A percentile compares a stretch with the other conserved stretches of the same genome.
phyloP scores from a whole-genome alignment of 2,888 invertebrate genomes.

The Caenorhabditis becei region DNA sequence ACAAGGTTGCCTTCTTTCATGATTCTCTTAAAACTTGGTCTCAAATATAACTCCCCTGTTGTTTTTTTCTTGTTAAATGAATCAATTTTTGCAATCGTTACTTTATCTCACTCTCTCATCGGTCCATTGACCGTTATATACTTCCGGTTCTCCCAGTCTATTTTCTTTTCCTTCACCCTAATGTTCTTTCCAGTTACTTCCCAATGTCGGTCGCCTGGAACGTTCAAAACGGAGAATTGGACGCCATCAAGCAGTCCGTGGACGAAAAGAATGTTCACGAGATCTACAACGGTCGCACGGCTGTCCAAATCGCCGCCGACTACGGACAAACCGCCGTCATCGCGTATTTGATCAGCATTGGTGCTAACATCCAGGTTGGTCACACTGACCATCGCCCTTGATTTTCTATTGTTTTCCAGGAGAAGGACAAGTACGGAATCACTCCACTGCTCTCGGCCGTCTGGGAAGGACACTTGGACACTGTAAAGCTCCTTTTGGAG shows the following conservation, averaged over 20 bases:
- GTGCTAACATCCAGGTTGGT: slow-evolving; percentile 93
- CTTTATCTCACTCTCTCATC: not conserved
- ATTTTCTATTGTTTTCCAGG: slow-evolving; percentile 85
- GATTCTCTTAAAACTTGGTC: no score
- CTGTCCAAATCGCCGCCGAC: slow-evolving; percentile 94
- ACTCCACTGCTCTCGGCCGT: slow-evolving; percentile 94
- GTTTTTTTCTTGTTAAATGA: no score
- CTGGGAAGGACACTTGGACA: slow-evolving; percentile 95
- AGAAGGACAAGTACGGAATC: slow-evolving; percentile 94
- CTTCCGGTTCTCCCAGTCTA: not conserved
- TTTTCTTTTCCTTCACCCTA: not conserved
- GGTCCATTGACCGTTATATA: not conserved
- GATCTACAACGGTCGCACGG: slow-evolving; percentile 92
- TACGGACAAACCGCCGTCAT: slow-evolving; percentile 94
- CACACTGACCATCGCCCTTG: slow-evolving; percentile 62
- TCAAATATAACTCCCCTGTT: no score
- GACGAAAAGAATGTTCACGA: slow-evolving; percentile 85
- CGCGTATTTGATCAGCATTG: slow-evolving; percentile 90
- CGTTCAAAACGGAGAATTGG: slow-evolving; percentile 68
- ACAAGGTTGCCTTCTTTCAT: no score
- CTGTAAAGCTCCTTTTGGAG: slow-evolving; percentile 91
- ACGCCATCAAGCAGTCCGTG: slow-evolving; percentile 59
- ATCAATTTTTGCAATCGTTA: no score
- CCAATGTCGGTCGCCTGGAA: slow-evolving; percentile 64
- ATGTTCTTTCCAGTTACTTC: not conserved